Base-by-base conservation (phyloP, 1,140 invertebrate genomes). In the Myzus persicae region DNA sequence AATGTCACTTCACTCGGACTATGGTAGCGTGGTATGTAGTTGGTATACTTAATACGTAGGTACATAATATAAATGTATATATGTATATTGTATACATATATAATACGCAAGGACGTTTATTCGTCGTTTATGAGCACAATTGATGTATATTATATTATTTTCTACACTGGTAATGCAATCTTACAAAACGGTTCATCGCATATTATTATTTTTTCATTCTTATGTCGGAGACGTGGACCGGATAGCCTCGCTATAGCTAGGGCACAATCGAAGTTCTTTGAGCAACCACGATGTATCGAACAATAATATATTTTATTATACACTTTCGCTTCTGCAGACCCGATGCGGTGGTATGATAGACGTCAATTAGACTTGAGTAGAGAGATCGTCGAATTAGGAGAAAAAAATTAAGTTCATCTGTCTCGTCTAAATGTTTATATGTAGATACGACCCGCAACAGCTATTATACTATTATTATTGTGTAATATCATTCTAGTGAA, bases 71-170 rank as follows among this genome's bases (percentile, higher is more conserved):
- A 44, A 6, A 44, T 44, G 42, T 48, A 20, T 48, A 48, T 48
- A 48, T 48, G 18, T 82, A 82, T 9, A 18, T n/a, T n/a, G n/a
- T 76, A 76, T 81, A 59, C 22, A 26, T 9, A 38, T 82, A 22
- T 59, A 31, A 59, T 40, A 7, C 40, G 81, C 82, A 84, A 84
- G 82, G 38, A 84, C 82, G 36, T 82, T 40, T 82, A 84, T 40
- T 84, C 82, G 40, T 42, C 38, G 31, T 40, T 82, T 82, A 82
- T 38, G n/a, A 82, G 59, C 59, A 40, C 81, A 36, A 38, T 82
- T 82, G 81, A 40, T 76, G n/a, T n/a, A n/a, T 76, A 76, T 76
- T 76, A 76, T 36, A 38, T 36, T 82, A 38, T 82, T 82, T 82
- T 82, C 36, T 82, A 38, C 76, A 7, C 36, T 82, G 36, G 2